Conservation (phyloP, 2,113 vertebrate genomes). For the Python bivittatus region DNA sequence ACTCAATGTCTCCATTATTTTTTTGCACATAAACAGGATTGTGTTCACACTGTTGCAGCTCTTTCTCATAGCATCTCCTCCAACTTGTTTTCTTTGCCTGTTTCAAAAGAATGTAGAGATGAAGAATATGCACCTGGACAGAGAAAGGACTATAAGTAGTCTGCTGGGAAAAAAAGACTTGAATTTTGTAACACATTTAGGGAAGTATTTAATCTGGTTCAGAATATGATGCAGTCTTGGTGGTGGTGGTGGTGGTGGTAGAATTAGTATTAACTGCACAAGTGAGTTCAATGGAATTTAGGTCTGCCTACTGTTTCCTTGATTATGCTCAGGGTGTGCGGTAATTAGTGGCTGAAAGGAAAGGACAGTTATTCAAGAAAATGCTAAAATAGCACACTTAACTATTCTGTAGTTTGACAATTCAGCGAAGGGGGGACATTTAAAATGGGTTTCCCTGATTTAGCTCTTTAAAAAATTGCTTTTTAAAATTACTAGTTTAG, state of each 20-base stretch:
- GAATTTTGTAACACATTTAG: not conserved
- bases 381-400: not conserved
- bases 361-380: not conserved
- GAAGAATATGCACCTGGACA: not conserved
- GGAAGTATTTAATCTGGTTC: not conserved
- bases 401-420: not conserved
- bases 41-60: not conserved
- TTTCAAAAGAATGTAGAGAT: not conserved
- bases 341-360: not conserved
- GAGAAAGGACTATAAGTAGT: not conserved
- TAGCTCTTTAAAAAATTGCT: not conserved
- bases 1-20: not conserved
- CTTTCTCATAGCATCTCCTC: not conserved
- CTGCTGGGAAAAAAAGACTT: not conserved
- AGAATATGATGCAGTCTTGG: not conserved
- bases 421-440: not conserved
- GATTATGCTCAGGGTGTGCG: not conserved
- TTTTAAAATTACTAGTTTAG: slow-evolving; percentile 27
- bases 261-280: not conserved
- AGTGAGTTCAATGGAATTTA: not conserved
- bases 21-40: not conserved
- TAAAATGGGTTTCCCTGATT: not conserved
- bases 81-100: not conserved
- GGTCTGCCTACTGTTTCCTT: not conserved
- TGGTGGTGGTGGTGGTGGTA: not conserved